These are phyloP conservation scores for Rhinophrynus dorsalis DNA, from an alignment of 2,797 vertebrate genomes.

Conservation along the genomic window DNA sequence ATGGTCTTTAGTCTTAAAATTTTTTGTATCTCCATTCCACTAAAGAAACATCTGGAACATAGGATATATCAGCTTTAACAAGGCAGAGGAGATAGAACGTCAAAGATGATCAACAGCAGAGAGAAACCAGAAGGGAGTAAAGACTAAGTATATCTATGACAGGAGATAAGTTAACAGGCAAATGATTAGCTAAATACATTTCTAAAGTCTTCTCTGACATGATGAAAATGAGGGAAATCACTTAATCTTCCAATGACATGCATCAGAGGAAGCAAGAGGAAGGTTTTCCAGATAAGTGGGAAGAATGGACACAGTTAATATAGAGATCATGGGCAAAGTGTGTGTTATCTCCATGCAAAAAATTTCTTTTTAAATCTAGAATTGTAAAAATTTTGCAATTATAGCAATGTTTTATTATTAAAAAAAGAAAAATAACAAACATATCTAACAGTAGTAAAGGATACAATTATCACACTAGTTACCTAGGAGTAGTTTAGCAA, in stretches of 20 bases:
- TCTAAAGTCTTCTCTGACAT: neutral
- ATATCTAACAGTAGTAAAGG: no score
- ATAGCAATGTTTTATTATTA: no score
- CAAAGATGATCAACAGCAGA: neutral
- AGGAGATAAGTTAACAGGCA: neutral
- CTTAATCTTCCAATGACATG: conserved; percentile 2
- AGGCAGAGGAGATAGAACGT: neutral
- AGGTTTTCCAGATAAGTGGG: neutral
- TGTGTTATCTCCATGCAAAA: no score
- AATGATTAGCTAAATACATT: neutral
- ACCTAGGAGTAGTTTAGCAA: no score
- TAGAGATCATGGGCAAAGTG: neutral
- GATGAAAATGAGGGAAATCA: neutral
- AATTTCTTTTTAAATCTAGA: no score
- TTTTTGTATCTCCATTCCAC: no score
- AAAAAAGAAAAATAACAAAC: no score
- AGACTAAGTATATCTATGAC: neutral
- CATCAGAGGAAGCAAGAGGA: neutral
- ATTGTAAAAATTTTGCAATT: no score
- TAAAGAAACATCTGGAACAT: no score
- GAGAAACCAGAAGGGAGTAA: neutral
- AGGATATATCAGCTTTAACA: neutral
- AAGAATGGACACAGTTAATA: neutral
- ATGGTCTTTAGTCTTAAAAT: no score
- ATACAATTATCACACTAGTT: no score